Percentiles rank a stretch among this genome's conserved stretches.
Evolutionary conservation across 2,113 vertebrate species (phyloP).

Genomic region (Campylomormyrus tamandua): DNA sequence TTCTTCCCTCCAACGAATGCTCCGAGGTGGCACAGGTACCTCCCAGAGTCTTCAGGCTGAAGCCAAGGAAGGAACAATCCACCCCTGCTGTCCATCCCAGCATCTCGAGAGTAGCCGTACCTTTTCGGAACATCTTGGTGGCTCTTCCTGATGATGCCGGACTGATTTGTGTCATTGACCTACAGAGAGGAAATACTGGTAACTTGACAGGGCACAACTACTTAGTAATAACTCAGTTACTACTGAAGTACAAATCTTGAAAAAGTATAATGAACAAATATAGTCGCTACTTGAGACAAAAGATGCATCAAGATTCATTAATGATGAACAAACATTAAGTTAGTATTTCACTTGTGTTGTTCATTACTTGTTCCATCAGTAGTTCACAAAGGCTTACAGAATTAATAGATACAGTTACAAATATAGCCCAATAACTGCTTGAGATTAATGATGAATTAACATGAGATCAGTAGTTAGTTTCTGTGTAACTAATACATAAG

Average conservation of each 20-base stretch:
- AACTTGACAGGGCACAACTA: neutral
- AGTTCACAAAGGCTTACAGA: neutral
- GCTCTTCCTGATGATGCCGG: slow-evolving; percentile 25
- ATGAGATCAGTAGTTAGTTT: neutral
- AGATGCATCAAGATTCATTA: neutral
- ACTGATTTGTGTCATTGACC: neutral
- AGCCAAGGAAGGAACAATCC: slow-evolving; percentile 17
- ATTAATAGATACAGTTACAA: neutral
- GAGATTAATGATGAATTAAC: neutral
- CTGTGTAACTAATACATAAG: neutral
- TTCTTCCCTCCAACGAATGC: slow-evolving; percentile 28
- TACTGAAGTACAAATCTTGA: neutral
- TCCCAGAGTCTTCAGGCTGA: slow-evolving; percentile 26
- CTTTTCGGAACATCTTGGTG: neutral
- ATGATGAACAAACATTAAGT: neutral
- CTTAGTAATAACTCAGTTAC: neutral
- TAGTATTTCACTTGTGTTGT: neutral
- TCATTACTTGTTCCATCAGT: neutral
- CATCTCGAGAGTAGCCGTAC: slow-evolving; percentile 13
- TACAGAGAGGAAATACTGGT: neutral
- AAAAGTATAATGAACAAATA: neutral
- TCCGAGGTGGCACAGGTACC: slow-evolving; percentile 29
- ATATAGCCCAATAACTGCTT: neutral
- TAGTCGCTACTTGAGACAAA: neutral
- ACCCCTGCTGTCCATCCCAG: slow-evolving; percentile 12